Base-by-base conservation (phyloP, 2,888 invertebrate species). In the Cerceris rybyensis region DNA sequence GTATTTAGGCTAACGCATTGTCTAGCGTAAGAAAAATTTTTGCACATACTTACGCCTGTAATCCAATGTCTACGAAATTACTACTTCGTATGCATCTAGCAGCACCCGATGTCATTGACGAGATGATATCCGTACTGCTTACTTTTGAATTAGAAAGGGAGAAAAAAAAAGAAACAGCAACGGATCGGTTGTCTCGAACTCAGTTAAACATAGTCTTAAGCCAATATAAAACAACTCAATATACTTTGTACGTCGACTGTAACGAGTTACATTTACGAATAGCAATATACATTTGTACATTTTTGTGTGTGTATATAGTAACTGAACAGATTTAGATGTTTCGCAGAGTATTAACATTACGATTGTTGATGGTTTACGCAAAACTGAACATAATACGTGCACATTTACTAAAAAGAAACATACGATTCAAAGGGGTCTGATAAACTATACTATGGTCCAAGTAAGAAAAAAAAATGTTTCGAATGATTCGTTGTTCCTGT, bases 261-360 rank as follows among this genome's bases (percentile, higher is more conserved):
- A 58, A 79, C 58, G 39, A 66, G 54, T 76, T 55, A 73, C 71
- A 57, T 77, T 72, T 67, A 64, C 66, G 72, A 84, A 82, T 77
- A 81, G 82, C 81, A 82, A 80, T 84, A 82, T 70, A 74, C 70
- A 73, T 82, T 83, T 86, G 74, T 86, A 80, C 75, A 87, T 80
- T 28, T 28, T 28, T 28, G 65, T 78, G 60, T 81, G 80, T 82
- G 80, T 52, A 78, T 69, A 68, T 6, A 55, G 71, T 83, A 81
- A 68, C 58, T 55, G 54, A 71, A 74, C 69, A 76, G 43, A 67
- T 58, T 75, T 79, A 79, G 78, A 67, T 14, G 81, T 71, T 80
- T 80, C 71, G 75, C 77, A 79, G 50, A 75, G 71, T 60, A 49
- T 13, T 46, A 46, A 46, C 46, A 46, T 28, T 17, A 50, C 50